phyloP scores from a whole-genome alignment of 2,113 vertebrate species.

The Paratilapia polleni region DNA sequence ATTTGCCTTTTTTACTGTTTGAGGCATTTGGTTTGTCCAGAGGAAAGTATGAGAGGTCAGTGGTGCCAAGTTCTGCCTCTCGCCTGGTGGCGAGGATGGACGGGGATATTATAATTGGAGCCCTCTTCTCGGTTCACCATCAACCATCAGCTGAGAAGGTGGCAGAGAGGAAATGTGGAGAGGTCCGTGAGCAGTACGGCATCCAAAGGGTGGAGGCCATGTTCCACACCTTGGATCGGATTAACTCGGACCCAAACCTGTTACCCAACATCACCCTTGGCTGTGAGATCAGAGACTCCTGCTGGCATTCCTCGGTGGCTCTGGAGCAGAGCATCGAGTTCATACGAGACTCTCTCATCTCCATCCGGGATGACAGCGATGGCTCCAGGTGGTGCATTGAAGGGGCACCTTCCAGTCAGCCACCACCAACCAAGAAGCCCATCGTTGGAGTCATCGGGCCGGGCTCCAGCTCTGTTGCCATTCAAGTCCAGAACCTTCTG shows the following conservation, averaged over 20 bases:
- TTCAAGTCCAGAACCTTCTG: conserved; percentile 95
- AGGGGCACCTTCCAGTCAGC: conserved; percentile 81
- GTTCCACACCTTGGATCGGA: conserved; percentile 95
- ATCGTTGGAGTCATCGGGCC: conserved; percentile 96
- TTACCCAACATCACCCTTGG: conserved; percentile 93
- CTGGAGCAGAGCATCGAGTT: conserved; percentile 98
- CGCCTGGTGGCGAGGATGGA: conserved; percentile 95
- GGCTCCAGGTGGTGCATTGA: conserved; percentile 90
- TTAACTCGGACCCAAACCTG: conserved; percentile 88
- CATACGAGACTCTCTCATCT: conserved; percentile 94
- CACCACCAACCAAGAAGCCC: conserved; percentile 87
- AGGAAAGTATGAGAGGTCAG: conserved; percentile 77
- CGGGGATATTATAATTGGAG: conserved; percentile 94
- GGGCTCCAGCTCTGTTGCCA: conserved; percentile 95
- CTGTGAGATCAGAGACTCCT: conserved; percentile 95
- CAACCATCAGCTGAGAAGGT: conserved; percentile 92
- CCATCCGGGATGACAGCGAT: conserved; percentile 91
- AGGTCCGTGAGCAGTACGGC: conserved; percentile 93
- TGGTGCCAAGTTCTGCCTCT: conserved; percentile 84
- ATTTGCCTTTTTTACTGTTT: conserved; percentile 83
- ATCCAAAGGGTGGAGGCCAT: conserved; percentile 97
- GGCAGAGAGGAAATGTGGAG: conserved; percentile 93
- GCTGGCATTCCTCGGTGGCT: conserved; percentile 95
- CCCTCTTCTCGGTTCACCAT: conserved; percentile 94
- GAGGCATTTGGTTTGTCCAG: conserved; percentile 80